Evolutionary conservation across 2,797 vertebrate genomes (phyloP).

Genomic region (Benthosema pterotum): DNA sequence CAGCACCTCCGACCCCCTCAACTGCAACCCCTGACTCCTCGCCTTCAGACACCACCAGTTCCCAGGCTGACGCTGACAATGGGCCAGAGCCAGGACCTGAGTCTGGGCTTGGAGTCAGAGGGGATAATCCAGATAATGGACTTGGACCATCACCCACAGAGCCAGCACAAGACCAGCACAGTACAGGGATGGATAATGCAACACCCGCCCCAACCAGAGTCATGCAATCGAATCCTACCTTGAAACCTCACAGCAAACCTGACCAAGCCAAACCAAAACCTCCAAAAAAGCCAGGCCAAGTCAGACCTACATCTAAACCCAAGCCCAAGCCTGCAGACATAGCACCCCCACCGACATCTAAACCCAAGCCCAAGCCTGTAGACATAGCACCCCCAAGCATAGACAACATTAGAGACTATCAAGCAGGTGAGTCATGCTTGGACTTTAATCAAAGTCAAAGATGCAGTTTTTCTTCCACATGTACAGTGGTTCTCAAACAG

Average conservation of each 20-base stretch:
- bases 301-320: slow-evolving; percentile 45
- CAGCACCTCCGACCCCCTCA: slow-evolving; percentile 1
- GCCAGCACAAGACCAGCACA: background rate
- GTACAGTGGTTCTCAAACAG: background rate
- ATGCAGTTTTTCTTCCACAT: slow-evolving; percentile 7
- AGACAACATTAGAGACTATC: slow-evolving; percentile 50
- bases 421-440: slow-evolving; percentile 63
- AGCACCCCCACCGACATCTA: slow-evolving; percentile 25
- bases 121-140: background rate
- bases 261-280: background rate
- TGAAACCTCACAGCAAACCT: slow-evolving; percentile 46
- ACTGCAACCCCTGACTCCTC: background rate
- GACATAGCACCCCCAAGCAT: slow-evolving; percentile 3
- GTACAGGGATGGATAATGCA: background rate
- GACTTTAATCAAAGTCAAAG: slow-evolving; percentile 15
- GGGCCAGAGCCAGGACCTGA: background rate
- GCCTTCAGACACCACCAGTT: slow-evolving; percentile 9
- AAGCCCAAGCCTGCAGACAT: slow-evolving; percentile 44
- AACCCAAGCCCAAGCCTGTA: slow-evolving; percentile 52
- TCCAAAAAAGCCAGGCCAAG: slow-evolving; percentile 23
- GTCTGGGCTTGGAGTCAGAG: background rate
- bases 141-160: slow-evolving; percentile 25
- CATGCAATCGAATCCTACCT: slow-evolving; percentile 10
- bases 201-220: slow-evolving; percentile 6
- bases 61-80: background rate